Evolutionary conservation across 2,888 invertebrate species (phyloP), one percentile per base, ranked within the genome.

Genomic region (Lasioglossum leucozonium): DNA sequence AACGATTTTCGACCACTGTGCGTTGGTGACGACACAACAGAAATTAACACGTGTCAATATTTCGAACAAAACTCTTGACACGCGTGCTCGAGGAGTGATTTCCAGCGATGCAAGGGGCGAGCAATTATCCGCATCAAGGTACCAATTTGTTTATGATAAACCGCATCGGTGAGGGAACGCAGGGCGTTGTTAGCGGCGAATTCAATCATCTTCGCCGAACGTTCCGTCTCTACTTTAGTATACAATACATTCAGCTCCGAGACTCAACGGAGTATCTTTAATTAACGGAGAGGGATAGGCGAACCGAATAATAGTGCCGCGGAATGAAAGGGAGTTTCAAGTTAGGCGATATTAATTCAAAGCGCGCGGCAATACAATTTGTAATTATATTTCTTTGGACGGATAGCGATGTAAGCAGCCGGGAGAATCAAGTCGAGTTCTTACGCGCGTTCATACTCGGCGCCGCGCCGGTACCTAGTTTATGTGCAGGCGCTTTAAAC

Each of bases 371-470:
- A 42, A 40, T 77, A 80, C 77, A 74, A 84, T 85, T 77, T 47
- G 74, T 80, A 85, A 85, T 85, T 84, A 77, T 80, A 80, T 74
- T 73, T 77, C 80, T 85, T 84, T 30, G 79, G 76, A 34, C 42
- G 67, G 34, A 75, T 55, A 44, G 65, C 74, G n/a, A 26, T 62
- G 51, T 72, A 80, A 80, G 85, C 74, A 77, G 40, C 30, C 13
- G 22, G 6, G 16, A 47, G 44, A 69, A 65, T 58, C 65, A 34
- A 51, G 42, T 26, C 6, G 13, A 44, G 69, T 77, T 79, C 77
- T 79, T 84, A 77, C 62, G 75, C 4, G 62, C 51, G 37, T 75
- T 79, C 34, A 1, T 42, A n/a, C 40, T 13, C 42, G 4, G 4
- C 44, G 44, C 2, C 42, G 10, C 58, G 42, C n/a, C 37, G 34